Evolutionary conservation across 2,797 vertebrate genomes (phyloP), one percentile per base, ranked within the genome.

Genomic region (Pseudochaenichthys georgianus): DNA sequence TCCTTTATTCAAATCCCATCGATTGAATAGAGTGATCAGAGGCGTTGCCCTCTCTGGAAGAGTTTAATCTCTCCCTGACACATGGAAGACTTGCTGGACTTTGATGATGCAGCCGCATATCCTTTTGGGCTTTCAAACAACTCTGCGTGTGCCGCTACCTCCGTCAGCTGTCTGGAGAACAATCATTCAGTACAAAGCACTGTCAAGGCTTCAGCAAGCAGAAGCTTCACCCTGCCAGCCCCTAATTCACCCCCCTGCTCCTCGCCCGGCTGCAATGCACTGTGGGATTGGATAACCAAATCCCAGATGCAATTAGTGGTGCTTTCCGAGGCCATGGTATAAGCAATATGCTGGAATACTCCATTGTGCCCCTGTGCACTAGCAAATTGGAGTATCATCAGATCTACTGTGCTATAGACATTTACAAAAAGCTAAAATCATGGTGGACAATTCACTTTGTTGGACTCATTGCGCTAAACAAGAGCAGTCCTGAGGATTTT

Each of bases 121-220:
- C 94, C 93, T 95, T 94, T 92, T 88, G 94, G 94, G 93, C 92
- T 95, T 95, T 95, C 92, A 94, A 93, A 94, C 93, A 94, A 93
- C 87, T 87, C 85, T 70, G 91, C 55, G 89, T 88, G 83, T 76
- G 70, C 89, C 47, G 87, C 86, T 92, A 94, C 93, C 94, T 95
- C 93, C 89, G 92, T 93, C 94, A 93, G 93, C 94, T 94, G 94
- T 95, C 94, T 95, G 94, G 91, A 94, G 94, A 95, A 94, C 95
- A 95, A 95, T 96, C 94, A 93, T 90, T 92, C 88, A 91, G 92
- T 94, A 96, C 95, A 96, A 95, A 96, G 95, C 90, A 87, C 93
- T 95, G 94, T 95, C 94, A 95, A 93, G 90, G 89, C 94, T 93
- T 94, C 92, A 92, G 91, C 92, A 88, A 92, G 92, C 90, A 88